A percentile compares a stretch with the other conserved stretches of the same genome.
phyloP scores from a whole-genome alignment of 2,113 vertebrate species.

The Chloebia gouldiae region DNA sequence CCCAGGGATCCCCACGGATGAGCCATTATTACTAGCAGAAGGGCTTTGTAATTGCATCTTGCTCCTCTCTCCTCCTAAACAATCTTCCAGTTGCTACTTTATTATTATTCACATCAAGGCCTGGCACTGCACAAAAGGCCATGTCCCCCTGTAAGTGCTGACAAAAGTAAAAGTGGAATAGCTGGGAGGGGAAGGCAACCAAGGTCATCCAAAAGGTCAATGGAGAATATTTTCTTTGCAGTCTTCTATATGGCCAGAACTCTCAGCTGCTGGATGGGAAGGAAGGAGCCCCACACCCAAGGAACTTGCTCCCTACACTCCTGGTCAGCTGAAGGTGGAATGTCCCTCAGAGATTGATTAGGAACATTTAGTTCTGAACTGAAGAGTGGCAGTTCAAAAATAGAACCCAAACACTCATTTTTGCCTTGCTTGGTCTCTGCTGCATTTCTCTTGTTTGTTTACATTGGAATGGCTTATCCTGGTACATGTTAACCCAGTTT shows the following conservation, averaged over 20 bases:
- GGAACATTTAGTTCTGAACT: not conserved
- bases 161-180: not conserved
- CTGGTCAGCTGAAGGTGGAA: not conserved
- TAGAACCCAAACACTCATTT: not conserved
- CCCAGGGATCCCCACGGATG: not conserved
- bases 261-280: not conserved
- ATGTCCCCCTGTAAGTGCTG: not conserved
- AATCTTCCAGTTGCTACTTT: not conserved
- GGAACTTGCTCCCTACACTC: not conserved
- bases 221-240: not conserved
- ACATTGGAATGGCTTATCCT: not conserved
- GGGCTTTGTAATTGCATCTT: not conserved
- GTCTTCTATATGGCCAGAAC: not conserved
- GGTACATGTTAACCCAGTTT: not conserved
- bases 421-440: not conserved
- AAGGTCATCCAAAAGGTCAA: not conserved
- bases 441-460: not conserved
- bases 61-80: not conserved
- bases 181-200: not conserved
- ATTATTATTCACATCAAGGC: constrained; percentile 1
- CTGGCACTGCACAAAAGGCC: not conserved
- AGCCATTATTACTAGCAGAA: not conserved
- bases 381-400: not conserved
- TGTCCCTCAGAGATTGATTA: not conserved
- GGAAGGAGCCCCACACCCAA: not conserved